These are phyloP conservation scores for Bradypus variegatus DNA, from an alignment of 2,797 vertebrate genomes.

Conservation along the genomic window DNA sequence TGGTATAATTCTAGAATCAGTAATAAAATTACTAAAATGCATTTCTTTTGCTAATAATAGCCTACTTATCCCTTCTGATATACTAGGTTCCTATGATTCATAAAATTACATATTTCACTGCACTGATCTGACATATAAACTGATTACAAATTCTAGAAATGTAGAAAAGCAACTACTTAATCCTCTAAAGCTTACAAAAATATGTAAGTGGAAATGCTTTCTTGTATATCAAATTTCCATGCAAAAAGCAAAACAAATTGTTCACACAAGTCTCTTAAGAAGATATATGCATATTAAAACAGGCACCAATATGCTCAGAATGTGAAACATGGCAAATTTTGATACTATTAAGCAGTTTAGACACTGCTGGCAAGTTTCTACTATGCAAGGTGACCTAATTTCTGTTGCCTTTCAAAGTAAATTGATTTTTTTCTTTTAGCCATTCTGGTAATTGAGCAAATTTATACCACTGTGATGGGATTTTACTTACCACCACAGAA, in stretches of 20 bases:
- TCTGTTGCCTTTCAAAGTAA: slow-evolving; percentile 73
- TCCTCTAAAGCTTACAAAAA: slow-evolving; percentile 62
- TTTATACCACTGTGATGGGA: slow-evolving; percentile 76
- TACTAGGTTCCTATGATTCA: slow-evolving; percentile 37
- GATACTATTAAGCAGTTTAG: slow-evolving; percentile 70
- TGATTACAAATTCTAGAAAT: slow-evolving; percentile 60
- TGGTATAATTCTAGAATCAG: slow-evolving; percentile 43
- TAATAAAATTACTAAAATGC: slow-evolving; percentile 49
- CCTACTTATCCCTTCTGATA: slow-evolving; percentile 51
- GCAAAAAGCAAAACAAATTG: slow-evolving; percentile 56
- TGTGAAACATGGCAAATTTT: slow-evolving; percentile 64
- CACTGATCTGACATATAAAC: slow-evolving; percentile 62
- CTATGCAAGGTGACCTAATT: slow-evolving; percentile 74
- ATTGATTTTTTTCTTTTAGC: slow-evolving; percentile 72
- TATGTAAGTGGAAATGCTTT: slow-evolving; percentile 48
- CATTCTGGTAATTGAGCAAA: slow-evolving; percentile 83
- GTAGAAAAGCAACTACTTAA: slow-evolving; percentile 54
- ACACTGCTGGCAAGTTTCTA: slow-evolving; percentile 67
- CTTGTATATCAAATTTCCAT: slow-evolving; percentile 50
- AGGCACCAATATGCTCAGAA: slow-evolving; percentile 56
- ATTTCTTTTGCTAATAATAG: slow-evolving; percentile 55
- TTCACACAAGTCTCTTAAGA: slow-evolving; percentile 59
- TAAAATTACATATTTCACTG: slow-evolving; percentile 64
- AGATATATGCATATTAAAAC: slow-evolving; percentile 50
- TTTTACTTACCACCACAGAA: slow-evolving; percentile 72